Evolutionary conservation across 2,888 invertebrate genomes (phyloP).

Genomic region (Pyrochroa serraticornis): DNA sequence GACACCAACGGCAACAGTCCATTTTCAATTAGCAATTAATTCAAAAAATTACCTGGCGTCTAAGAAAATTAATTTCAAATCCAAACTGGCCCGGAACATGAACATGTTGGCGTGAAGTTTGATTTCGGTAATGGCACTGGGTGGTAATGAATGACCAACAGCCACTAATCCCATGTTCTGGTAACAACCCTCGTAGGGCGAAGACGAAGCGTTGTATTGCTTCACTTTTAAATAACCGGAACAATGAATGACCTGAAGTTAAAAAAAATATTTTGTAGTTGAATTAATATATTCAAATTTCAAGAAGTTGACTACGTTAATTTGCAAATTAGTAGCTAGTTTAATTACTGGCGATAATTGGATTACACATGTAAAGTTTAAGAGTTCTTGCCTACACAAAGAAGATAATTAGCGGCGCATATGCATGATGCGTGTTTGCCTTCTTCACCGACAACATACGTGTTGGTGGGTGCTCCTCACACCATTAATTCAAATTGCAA

Average conservation of each 20-base stretch:
- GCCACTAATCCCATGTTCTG: conserved; percentile 91
- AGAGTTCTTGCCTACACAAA: conserved; percentile 19
- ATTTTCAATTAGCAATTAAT: conserved; percentile 4
- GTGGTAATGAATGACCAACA: conserved; percentile 92
- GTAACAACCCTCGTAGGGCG: conserved; percentile 67
- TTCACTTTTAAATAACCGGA: conserved; percentile 95
- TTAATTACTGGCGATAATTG: conserved; percentile 24
- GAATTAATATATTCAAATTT: conserved; percentile 4
- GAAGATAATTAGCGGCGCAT: conserved; percentile 27
- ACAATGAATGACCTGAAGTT: conserved; percentile 91
- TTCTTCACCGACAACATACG: background rate
- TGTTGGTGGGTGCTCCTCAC: background rate
- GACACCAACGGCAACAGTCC: background rate
- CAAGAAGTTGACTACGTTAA: conserved; percentile 2
- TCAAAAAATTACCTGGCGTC: conserved; percentile 78
- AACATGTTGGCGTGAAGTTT: conserved; percentile 98
- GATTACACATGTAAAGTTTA: conserved; percentile 23
- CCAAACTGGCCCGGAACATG: conserved; percentile 96
- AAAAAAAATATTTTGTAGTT: conserved; percentile 10
- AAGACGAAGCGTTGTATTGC: conserved; percentile 61
- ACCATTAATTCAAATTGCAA: background rate
- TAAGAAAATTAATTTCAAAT: conserved; percentile 91
- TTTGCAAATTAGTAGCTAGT: conserved; percentile 24
- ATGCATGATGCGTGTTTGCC: conserved; percentile 21
- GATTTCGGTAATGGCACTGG: conserved; percentile 95